These are phyloP conservation scores for Mylabris sibirica DNA, from an alignment of 2,888 invertebrate genomes.

Conservation along the genomic window DNA sequence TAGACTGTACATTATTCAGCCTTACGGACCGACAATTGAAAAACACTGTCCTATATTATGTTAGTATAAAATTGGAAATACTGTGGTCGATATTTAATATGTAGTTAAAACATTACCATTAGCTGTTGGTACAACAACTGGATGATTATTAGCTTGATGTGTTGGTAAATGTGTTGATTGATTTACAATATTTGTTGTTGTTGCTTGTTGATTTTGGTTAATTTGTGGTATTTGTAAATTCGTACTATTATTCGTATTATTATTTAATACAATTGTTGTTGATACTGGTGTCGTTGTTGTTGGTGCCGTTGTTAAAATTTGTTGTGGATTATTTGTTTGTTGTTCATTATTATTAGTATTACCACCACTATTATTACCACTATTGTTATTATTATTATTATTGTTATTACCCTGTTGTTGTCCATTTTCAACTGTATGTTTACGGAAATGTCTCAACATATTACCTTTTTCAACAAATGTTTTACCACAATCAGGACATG, in stretches of 20 bases:
- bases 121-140: slow-evolving; percentile 66
- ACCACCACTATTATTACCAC: slow-evolving; percentile 38
- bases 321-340: slow-evolving; percentile 15
- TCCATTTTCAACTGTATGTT: slow-evolving; percentile 68
- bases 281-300: slow-evolving; percentile 51
- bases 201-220: slow-evolving; percentile 52
- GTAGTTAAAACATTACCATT: slow-evolving; percentile 64
- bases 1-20: too few relatives aligned
- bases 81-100: slow-evolving; percentile 46
- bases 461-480: slow-evolving; percentile 84
- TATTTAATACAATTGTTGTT: slow-evolving; percentile 49
- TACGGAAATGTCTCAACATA: slow-evolving; percentile 76
- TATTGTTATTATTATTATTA: slow-evolving; percentile 51
- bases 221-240: slow-evolving; percentile 57
- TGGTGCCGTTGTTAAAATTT: slow-evolving; percentile 8
- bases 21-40: too few relatives aligned
- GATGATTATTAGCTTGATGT: slow-evolving; percentile 60
- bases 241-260: slow-evolving; percentile 33
- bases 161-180: slow-evolving; percentile 52
- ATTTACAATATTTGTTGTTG: slow-evolving; percentile 50
- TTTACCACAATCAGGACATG: slow-evolving; percentile 77
- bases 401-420: slow-evolving; percentile 28
- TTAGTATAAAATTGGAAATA: background rate
- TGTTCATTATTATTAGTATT: slow-evolving; percentile 47
- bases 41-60: too few relatives aligned